phyloP scores from a whole-genome alignment of 2,113 vertebrate species.

The Neodon shergylaensis region DNA sequence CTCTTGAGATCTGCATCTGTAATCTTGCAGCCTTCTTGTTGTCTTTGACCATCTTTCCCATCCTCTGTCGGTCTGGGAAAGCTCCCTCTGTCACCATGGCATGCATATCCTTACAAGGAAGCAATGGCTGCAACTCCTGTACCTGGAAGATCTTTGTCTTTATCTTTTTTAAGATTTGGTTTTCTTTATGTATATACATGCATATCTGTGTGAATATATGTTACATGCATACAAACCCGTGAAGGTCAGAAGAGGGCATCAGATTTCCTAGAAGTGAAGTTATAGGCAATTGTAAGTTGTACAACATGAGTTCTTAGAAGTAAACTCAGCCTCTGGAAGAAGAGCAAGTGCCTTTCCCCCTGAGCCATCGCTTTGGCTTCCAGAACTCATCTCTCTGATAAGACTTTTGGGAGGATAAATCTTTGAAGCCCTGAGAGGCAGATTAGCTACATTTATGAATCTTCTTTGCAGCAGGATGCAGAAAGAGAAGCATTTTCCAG shows the following conservation, averaged over 20 bases:
- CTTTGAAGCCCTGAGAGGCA: background rate
- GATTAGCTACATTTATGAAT: background rate
- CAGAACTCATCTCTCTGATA: conserved; percentile 13
- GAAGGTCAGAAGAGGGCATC: background rate
- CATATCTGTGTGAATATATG: background rate
- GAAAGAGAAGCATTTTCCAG: background rate
- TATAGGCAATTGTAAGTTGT: background rate
- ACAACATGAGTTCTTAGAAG: background rate
- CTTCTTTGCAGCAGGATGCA: background rate
- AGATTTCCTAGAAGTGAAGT: background rate
- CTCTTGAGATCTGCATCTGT: background rate
- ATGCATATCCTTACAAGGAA: background rate
- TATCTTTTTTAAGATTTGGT: background rate
- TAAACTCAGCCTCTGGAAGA: too few species aligned
- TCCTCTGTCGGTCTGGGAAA: background rate
- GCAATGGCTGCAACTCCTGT: background rate
- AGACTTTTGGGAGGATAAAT: conserved; percentile 41
- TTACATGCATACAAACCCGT: background rate
- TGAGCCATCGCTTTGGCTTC: background rate
- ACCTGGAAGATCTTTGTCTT: background rate
- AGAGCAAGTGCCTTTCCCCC: background rate
- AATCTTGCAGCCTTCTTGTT: background rate
- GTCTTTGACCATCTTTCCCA: background rate
- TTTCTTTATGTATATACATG: background rate
- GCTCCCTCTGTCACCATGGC: background rate